Percentiles rank a stretch among this genome's conserved stretches.
phyloP scores from a whole-genome alignment of 2,888 invertebrate genomes.

The Drosophila demipolita region DNA sequence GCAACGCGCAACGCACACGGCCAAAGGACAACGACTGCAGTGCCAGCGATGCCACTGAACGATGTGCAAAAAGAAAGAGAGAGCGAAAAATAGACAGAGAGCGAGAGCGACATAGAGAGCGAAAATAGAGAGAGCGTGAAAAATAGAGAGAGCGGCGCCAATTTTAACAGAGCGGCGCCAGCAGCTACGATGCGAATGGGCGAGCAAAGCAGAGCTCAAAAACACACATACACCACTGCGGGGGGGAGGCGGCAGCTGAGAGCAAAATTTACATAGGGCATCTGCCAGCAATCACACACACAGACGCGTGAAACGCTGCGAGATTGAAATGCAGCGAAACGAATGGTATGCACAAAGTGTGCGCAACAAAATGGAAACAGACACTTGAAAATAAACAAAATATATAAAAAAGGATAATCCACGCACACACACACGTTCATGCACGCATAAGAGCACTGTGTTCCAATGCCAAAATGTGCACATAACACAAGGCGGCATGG shows the following conservation, averaged over 20 bases:
- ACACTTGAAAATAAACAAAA: constrained; percentile 73
- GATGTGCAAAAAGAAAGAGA: constrained; percentile 29
- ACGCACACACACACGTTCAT: constrained; percentile 30
- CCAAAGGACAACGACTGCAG: constrained; percentile 79
- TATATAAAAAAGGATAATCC: constrained; percentile 79
- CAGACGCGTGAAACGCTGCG: constrained; percentile 63
- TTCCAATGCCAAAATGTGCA: constrained; percentile 60
- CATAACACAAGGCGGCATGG: constrained; percentile 67
- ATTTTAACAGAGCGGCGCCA: constrained; percentile 50
- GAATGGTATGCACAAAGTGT: constrained; percentile 71
- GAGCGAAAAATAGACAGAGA: constrained; percentile 10
- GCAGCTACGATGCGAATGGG: constrained; percentile 61
- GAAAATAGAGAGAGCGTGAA: neutral
- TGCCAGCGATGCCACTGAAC: constrained; percentile 49
- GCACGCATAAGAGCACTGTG: constrained; percentile 15
- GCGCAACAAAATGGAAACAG: constrained; percentile 68
- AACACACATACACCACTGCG: constrained; percentile 31
- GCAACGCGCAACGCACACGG: constrained; percentile 65
- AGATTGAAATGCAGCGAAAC: constrained; percentile 80
- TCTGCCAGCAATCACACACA: constrained; percentile 40
- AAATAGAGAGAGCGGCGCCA: constrained; percentile 41
- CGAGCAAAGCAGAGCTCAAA: constrained; percentile 53
- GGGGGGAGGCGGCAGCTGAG: constrained; percentile 35
- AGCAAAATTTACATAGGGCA: constrained; percentile 58
- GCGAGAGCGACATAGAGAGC: constrained; percentile 10